phyloP scores from a whole-genome alignment of 2,888 invertebrate genomes.

The Seira sanloemensis region DNA sequence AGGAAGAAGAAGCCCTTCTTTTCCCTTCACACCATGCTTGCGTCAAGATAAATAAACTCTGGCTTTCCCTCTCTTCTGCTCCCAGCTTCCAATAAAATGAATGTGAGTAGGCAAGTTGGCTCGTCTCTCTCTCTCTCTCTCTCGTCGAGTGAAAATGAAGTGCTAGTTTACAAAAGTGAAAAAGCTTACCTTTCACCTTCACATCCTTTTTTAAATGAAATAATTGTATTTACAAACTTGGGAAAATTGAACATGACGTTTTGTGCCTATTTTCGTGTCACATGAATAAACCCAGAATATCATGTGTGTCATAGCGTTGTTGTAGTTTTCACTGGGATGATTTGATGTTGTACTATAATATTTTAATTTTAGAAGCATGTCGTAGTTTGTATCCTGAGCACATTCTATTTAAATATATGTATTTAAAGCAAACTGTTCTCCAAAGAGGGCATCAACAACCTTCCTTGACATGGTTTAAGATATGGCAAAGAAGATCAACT shows the following conservation, averaged over 20 bases:
- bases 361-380: too few relatives aligned
- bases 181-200: constrained; percentile 40
- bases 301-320: too few relatives aligned
- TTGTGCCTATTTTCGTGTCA: background rate
- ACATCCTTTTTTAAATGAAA: background rate
- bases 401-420: too few relatives aligned
- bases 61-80: background rate
- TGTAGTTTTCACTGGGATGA: too few relatives aligned
- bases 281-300: too few relatives aligned
- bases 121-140: background rate
- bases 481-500: too few relatives aligned
- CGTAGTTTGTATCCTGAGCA: too few relatives aligned
- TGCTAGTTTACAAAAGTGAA: constrained; percentile 19
- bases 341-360: too few relatives aligned
- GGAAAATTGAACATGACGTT: background rate
- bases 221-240: background rate
- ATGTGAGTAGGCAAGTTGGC: background rate
- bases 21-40: background rate
- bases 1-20: too few relatives aligned
- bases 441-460: too few relatives aligned
- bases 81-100: background rate
- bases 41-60: background rate
- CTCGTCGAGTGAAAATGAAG: background rate
- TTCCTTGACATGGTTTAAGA: too few relatives aligned
- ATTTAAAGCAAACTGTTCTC: too few relatives aligned